A percentile compares a stretch with the other conserved stretches of the same genome.
Conservation (phyloP, 2,888 invertebrate species). For the Hipparchia sbordonii region DNA sequence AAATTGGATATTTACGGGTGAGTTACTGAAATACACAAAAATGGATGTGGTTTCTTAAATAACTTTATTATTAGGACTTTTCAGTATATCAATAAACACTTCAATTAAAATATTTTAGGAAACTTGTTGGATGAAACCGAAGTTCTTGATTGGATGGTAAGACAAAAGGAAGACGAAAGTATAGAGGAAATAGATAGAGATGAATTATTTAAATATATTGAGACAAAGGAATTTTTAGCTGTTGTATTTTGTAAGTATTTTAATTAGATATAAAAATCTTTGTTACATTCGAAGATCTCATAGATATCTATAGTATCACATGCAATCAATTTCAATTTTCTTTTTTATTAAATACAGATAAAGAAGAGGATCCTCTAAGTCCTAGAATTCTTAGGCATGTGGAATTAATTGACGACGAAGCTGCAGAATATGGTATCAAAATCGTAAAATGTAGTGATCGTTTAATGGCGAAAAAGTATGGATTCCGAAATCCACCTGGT, state of each 20-base stretch:
- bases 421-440: slow-evolving; percentile 94
- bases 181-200: slow-evolving; percentile 95
- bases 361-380: slow-evolving; percentile 91
- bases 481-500: slow-evolving; percentile 94
- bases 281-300: background rate
- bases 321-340: slow-evolving; percentile 7
- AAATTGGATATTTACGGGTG: slow-evolving; percentile 77
- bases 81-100: slow-evolving; percentile 50
- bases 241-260: slow-evolving; percentile 95
- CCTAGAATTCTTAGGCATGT: slow-evolving; percentile 92
- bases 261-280: background rate
- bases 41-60: slow-evolving; percentile 81
- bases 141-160: slow-evolving; percentile 95
- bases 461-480: slow-evolving; percentile 96
- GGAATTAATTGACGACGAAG: slow-evolving; percentile 96
- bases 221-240: slow-evolving; percentile 94
- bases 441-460: slow-evolving; percentile 94
- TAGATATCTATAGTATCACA: background rate
- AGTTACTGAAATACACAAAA: slow-evolving; percentile 69
- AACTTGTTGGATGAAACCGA: slow-evolving; percentile 87
- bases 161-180: slow-evolving; percentile 95
- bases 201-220: slow-evolving; percentile 91
- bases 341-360: slow-evolving; percentile 78
- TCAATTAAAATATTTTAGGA: slow-evolving; percentile 71
- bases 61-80: slow-evolving; percentile 47